Base-by-base conservation (phyloP, 2,113 vertebrate genomes). In the Gyps fulvus region DNA sequence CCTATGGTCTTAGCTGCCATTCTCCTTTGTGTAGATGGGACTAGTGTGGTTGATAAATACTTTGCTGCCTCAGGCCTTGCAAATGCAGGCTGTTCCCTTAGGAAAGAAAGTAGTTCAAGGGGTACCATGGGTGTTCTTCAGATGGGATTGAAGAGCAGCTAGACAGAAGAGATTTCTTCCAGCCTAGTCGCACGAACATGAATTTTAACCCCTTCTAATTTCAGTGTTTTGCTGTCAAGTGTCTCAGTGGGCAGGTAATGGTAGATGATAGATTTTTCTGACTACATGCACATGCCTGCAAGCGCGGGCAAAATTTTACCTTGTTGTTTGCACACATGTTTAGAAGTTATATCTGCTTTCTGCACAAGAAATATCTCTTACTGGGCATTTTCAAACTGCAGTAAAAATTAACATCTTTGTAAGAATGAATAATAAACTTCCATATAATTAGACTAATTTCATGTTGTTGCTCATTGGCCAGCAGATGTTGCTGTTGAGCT, bases 401-500 rank as follows among this genome's bases (percentile, higher is more conserved):
- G 40, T 17, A 21, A 58, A 92, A 87, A 45, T 32, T 65, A 3
- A 10, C 11, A 8, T 50, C 21, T 85, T 79, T 49, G 9, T 54
- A 45, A 55, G 31, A 43, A 83, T 14, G 31, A 36, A 13, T 65
- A 72, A 52, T 65, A 59, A 71, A 78, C 36, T 40, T 70, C 16
- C 1, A 0, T 40, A 5, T 19, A 42, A 58, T 71, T 32, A n/a
- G 50, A 32, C 45, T 47, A 2, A 72, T 57, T 73, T 91, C 25
- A 2, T 78, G 3, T 12, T 26, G 45, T 17, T 84, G 45, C 66
- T 91, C 2, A 1, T 40, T 72, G 83, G 57, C 97, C 97, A 95
- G 96, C 90, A 97, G 97, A 74, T 97, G 97, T 80, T 96, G 96
- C 97, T 97, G 67, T 97, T 97, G 97, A 95, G 96, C 96, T 98